Base-by-base conservation (phyloP, 2,888 invertebrate species). In the Ypsolopha sequella region DNA sequence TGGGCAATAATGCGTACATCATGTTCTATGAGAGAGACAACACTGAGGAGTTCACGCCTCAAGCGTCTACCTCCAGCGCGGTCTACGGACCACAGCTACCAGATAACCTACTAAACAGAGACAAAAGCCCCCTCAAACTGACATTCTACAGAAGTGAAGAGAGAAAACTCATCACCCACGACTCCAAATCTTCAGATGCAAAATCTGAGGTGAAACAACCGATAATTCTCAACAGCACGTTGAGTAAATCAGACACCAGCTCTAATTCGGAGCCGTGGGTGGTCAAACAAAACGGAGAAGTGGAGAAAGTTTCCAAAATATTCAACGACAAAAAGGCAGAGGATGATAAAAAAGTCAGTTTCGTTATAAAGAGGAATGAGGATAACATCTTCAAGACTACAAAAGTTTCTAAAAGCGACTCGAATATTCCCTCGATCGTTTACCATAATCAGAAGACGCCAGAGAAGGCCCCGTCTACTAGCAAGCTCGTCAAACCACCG, bases 1-100 rank as follows among this genome's bases (percentile, higher is more conserved):
- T 95, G 56, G 93, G 91, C 60, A 94, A 94, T 48, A 96, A 96
- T 68, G 96, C 97, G 0, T 98, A 98, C 68, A 94, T 98, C 51
- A 93, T 98, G 88, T 93, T 98, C 68, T 98, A 96, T 72, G 95
- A 96, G 74, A 87, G 91, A 79, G 92, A 93, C 53, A 60, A 66
- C 1, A 55, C 64, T n/a, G 76, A 80, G 36, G 53, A 56, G 6
- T 53, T 56, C 11, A 63, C 59, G 44, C 65, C 70, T 8, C 58
- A 65, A 35, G 75, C 73, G 41, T 71, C 78, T 53, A 69, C 80
- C 24, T 78, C 80, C 1, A 75, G 69, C 61, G 66, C 66, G 36
- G 76, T 80, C 41, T 88, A 82, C 62, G 87, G 84, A 48, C 86
- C 81, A n/a, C 84, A 82, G 54, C 60, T 80, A 39, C 76, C 80